phyloP scores from a whole-genome alignment of 1,140 invertebrate species.

The Lamellibrachia luymesi region DNA sequence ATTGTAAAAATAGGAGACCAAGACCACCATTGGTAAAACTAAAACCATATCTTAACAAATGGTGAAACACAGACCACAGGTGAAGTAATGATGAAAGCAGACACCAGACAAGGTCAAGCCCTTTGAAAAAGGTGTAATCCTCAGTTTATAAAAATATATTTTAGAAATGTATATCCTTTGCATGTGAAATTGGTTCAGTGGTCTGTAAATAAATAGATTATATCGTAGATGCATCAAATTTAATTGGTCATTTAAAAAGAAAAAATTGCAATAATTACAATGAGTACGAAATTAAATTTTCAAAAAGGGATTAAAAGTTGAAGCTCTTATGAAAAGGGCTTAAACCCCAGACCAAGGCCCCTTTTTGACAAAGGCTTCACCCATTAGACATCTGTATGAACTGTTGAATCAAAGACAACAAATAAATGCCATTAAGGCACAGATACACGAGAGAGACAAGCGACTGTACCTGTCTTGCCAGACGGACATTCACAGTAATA shows the following conservation, averaged over 20 bases:
- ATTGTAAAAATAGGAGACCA: background rate
- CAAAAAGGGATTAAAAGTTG: background rate
- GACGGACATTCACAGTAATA: slow-evolving; percentile 93
- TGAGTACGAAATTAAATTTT: background rate
- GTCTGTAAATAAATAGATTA: no score
- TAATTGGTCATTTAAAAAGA: no score
- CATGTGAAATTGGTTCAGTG: no score
- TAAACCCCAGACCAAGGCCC: background rate
- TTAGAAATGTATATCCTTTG: no score
- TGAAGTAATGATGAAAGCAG: no score
- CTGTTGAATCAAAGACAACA: background rate
- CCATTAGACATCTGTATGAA: background rate
- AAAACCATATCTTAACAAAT: no score
- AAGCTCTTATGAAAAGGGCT: background rate
- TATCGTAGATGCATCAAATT: no score
- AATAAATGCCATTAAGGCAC: background rate
- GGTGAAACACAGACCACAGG: no score
- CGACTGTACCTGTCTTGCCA: slow-evolving; percentile 79
- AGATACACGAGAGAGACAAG: background rate
- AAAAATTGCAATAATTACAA: no score
- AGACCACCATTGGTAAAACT: no score
- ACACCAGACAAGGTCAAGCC: background rate
- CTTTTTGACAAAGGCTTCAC: background rate
- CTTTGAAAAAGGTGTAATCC: background rate
- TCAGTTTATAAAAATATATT: no score